Conservation (phyloP, 2,113 vertebrate genomes). For the Pavo muticus region DNA sequence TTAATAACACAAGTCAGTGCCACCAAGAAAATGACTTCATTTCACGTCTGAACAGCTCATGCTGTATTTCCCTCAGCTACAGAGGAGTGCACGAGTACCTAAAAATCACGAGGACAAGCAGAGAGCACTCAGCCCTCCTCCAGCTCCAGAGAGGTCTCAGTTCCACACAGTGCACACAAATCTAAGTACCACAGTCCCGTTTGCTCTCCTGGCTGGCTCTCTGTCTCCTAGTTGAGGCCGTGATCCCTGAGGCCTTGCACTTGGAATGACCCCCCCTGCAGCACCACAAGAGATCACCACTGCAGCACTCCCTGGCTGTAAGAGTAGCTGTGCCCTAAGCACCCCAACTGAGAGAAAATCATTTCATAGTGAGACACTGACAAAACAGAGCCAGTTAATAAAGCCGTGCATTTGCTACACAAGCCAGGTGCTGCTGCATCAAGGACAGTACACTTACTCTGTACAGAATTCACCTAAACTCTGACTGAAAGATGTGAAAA, state of each 20-base stretch:
- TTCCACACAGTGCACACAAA: accelerated
- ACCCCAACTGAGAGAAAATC: accelerated
- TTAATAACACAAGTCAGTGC: neutral
- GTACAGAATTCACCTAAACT: neutral
- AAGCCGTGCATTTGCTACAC: neutral
- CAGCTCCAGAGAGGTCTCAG: neutral
- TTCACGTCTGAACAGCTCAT: accelerated
- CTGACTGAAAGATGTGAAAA: neutral
- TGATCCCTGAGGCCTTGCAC: neutral
- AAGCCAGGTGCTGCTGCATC: neutral
- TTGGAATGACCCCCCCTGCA: neutral
- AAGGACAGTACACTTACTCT: neutral
- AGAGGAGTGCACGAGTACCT: neutral
- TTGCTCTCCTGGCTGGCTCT: too few species aligned
- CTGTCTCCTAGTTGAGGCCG: neutral
- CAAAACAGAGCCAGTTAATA: neutral
- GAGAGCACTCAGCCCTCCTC: neutral
- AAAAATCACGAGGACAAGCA: neutral
- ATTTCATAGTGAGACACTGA: neutral
- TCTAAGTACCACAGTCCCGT: accelerated
- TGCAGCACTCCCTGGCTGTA: neutral
- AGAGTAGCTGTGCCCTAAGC: neutral
- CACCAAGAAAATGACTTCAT: accelerated
- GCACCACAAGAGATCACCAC: neutral
- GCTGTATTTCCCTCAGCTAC: neutral